These are phyloP conservation scores for Drosophila testacea DNA, from an alignment of 2,888 invertebrate genomes.

Conservation along the genomic window DNA sequence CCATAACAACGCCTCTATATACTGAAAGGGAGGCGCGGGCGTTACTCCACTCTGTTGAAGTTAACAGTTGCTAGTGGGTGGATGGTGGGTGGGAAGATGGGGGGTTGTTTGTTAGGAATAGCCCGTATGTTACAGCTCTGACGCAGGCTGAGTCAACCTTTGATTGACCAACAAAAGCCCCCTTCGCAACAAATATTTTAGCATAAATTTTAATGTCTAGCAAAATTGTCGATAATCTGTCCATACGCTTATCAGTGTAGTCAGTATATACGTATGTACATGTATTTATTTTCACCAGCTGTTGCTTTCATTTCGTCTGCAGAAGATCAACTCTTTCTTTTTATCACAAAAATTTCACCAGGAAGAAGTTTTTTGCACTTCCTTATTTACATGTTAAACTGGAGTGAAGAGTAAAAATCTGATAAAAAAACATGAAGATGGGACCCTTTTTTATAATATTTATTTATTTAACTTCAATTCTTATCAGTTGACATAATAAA, in stretches of 20 bases:
- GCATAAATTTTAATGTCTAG: conserved; percentile 9
- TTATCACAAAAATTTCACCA: conserved; percentile 2
- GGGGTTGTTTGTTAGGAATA: conserved; percentile 16
- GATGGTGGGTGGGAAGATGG: neutral
- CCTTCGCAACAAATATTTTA: conserved; percentile 7
- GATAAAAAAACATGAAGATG: neutral
- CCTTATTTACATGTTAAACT: neutral
- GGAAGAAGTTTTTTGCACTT: conserved; percentile 1
- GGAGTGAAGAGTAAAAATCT: neutral
- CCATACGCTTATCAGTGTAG: conserved; percentile 44
- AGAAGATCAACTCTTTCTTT: neutral
- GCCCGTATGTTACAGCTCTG: conserved; percentile 38
- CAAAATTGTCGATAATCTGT: conserved; percentile 15
- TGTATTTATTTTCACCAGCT: conserved; percentile 50
- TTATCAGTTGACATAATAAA: too few species aligned
- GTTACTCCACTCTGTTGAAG: conserved; percentile 50
- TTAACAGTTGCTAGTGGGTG: conserved; percentile 38
- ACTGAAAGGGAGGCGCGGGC: conserved; percentile 27
- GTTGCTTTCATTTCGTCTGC: conserved; percentile 30
- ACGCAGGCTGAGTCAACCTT: conserved; percentile 48
- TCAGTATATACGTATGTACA: neutral
- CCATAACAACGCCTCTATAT: conserved; percentile 67
- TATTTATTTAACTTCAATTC: too few species aligned
- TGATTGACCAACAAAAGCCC: conserved; percentile 21
- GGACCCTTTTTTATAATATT: too few species aligned